A percentile compares a stretch with the other conserved stretches of the same genome.
Evolutionary conservation across 2,113 vertebrate genomes (phyloP).

Genomic region (Hystrix brachyura): DNA sequence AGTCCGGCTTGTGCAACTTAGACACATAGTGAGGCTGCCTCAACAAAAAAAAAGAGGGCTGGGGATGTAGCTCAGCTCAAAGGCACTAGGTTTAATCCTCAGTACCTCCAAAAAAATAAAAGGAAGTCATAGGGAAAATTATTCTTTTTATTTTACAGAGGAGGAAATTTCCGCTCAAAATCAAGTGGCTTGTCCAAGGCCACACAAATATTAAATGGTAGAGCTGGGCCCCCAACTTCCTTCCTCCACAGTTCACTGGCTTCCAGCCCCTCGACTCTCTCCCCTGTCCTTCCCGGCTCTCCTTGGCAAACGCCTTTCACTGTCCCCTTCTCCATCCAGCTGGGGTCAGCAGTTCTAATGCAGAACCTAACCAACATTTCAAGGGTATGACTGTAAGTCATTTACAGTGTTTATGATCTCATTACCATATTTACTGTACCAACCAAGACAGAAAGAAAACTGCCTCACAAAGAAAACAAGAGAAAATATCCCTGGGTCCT

Average conservation of each 20-base stretch:
- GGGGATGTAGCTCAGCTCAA: not conserved
- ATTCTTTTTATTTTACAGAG: not conserved
- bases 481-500: not conserved
- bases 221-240: not conserved
- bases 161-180: conserved; percentile 41
- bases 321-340: not conserved
- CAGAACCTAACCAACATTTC: not conserved
- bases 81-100: not conserved
- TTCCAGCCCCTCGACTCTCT: not conserved
- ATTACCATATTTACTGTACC: not conserved
- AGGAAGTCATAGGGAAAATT: not conserved
- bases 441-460: conserved; percentile 54
- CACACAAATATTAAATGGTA: not conserved
- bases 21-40: not conserved
- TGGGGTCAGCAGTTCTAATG: not conserved
- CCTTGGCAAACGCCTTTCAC: not conserved
- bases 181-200: not conserved
- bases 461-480: not conserved
- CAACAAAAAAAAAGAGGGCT: not conserved
- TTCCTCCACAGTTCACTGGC: not conserved
- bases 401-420: not conserved
- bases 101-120: not conserved
- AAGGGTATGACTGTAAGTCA: not conserved
- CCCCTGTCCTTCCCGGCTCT: not conserved
- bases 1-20: not conserved